phyloP scores from a whole-genome alignment of 2,113 vertebrate species.

The Mesoclemmys tuberculata region DNA sequence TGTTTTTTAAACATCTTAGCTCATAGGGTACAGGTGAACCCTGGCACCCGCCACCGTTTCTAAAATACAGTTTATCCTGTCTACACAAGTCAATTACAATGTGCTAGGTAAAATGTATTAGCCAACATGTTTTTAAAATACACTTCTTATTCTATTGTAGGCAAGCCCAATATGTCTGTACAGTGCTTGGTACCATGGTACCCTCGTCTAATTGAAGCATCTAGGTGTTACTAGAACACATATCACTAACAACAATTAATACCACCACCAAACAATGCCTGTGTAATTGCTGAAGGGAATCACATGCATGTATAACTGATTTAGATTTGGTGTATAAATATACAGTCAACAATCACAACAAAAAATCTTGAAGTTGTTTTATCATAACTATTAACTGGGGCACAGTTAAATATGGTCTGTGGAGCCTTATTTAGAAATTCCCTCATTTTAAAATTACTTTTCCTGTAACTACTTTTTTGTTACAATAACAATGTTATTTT shows the following conservation, averaged over 20 bases:
- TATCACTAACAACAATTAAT: background rate
- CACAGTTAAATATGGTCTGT: background rate
- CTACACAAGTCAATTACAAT: background rate
- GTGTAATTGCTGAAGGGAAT: accelerated
- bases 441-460: background rate
- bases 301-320: background rate
- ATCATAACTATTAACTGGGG: background rate
- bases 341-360: background rate
- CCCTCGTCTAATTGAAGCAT: background rate
- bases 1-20: background rate
- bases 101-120: background rate
- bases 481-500: no score
- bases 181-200: background rate
- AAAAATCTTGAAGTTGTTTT: background rate
- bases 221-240: background rate
- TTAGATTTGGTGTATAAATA: background rate
- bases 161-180: background rate
- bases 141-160: background rate
- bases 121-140: background rate
- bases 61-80: background rate
- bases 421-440: background rate
- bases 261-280: accelerated
- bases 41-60: background rate
- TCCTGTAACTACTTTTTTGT: background rate
- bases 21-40: background rate